phyloP scores from a whole-genome alignment of 2,888 invertebrate species.

The Physocephala rufipes region DNA sequence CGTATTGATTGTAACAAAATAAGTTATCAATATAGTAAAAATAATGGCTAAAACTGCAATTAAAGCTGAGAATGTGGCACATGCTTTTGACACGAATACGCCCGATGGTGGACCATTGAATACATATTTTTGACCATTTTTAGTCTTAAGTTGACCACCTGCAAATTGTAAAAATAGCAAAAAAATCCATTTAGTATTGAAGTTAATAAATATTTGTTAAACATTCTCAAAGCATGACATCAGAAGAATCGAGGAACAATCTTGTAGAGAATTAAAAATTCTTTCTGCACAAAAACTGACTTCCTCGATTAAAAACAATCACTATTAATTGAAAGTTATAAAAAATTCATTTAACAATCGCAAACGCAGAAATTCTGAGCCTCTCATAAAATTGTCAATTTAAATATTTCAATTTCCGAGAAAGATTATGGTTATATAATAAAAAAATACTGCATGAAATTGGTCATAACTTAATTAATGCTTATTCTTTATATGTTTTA shows the following conservation, averaged over 20 bases:
- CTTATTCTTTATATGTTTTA: no score
- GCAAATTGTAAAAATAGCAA: conserved; percentile 38
- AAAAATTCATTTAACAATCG: background rate
- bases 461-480: no score
- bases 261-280: no score
- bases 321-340: background rate
- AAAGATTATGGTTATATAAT: no score
- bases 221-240: background rate
- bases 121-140: conserved; percentile 66
- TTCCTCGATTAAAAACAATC: background rate
- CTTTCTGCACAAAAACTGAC: background rate
- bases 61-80: conserved; percentile 55
- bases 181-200: background rate
- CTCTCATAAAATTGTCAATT: conserved; percentile 4
- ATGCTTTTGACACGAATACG: conserved; percentile 60
- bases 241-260: no score
- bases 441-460: no score
- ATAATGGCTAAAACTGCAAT: conserved; percentile 59
- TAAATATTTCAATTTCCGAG: background rate
- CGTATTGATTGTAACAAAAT: conserved; percentile 57
- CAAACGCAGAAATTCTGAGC: background rate
- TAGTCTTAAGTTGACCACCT: conserved; percentile 66
- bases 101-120: conserved; percentile 64
- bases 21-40: conserved; percentile 59
- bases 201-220: no score